phyloP scores from a whole-genome alignment of 2,797 vertebrate species.

The Amazona ochrocephala region DNA sequence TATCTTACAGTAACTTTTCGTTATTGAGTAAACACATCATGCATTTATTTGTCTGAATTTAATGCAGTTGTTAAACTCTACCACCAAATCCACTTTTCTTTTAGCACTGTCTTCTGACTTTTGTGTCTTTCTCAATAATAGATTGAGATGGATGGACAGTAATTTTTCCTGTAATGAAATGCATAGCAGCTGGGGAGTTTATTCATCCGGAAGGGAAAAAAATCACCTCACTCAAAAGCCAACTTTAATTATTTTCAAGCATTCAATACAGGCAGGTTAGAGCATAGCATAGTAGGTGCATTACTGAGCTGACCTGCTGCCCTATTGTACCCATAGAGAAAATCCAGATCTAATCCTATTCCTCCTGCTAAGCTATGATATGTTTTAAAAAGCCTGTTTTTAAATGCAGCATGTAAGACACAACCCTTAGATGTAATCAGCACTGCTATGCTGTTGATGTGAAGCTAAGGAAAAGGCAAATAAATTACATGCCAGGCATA shows the following conservation, averaged over 20 bases:
- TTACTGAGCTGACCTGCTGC: constrained; percentile 8
- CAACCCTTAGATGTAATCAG: background rate
- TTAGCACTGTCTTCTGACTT: constrained; percentile 12
- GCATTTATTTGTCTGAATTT: constrained; percentile 14
- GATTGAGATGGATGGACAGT: constrained; percentile 38
- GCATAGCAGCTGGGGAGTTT: constrained; percentile 8
- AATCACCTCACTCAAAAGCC: constrained; percentile 36
- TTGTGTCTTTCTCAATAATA: constrained; percentile 18
- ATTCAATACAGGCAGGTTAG: constrained; percentile 1
- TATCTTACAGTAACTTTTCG: background rate
- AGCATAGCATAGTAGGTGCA: background rate
- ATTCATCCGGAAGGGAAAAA: constrained; percentile 33
- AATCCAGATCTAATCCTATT: constrained; percentile 36
- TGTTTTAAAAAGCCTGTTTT: constrained; percentile 38
- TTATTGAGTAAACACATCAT: background rate
- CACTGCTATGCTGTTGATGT: background rate
- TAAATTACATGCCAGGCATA: background rate
- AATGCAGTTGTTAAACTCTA: background rate
- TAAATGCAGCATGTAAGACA: background rate
- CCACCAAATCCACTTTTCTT: constrained; percentile 1
- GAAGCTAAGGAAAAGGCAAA: background rate
- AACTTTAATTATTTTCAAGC: constrained; percentile 39
- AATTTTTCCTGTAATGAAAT: constrained; percentile 50
- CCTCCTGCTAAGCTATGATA: background rate
- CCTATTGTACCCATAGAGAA: background rate